Base-by-base conservation (phyloP, 2,888 invertebrate genomes). In the Hypomecis punctinalis region DNA sequence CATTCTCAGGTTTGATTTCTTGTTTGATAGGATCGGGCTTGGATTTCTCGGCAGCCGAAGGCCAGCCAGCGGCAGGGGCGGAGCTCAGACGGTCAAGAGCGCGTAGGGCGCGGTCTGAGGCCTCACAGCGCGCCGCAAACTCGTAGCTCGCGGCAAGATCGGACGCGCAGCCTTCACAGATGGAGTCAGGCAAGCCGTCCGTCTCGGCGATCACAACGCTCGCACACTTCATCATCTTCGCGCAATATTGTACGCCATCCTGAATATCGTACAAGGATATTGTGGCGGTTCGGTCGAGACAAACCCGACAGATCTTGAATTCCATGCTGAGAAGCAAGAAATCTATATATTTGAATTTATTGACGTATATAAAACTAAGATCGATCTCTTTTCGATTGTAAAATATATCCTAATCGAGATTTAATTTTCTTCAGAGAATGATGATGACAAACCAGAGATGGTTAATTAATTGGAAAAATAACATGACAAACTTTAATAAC, bases 111-210 rank as follows among this genome's bases (percentile, higher is more conserved):
- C 78, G 81, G 68, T 91, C 89, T 0, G 91, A 84, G 0, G 86
- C 81, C 67, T 89, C 87, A 65, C 90, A 91, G 71, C 86, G 88
- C 45, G 75, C 76, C 0, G 89, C 81, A 72, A 93, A 93, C 39
- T 85, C 79, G 63, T 87, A 89, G 2, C 85, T 75, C 0, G 83
- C 67, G 0, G 76, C 67, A 4, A 93, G 81, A 54, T 91, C 90
- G 1, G 70, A 68, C 1, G 81, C 79, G 72, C 93, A 93, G n/a
- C 57, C 72, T 1, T 62, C 72, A 58, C 93, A 93, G 42, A 93
- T 84, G 43, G 77, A 76, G 45, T 80, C 82, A 0, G 93, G 93
- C 8, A 91, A 74, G 6, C 86, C 88, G 52, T 93, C 92, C 35
- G 82, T 84, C 68, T 88, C 85, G 0, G 70, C 69, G 5, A 92